These are phyloP conservation scores for Hymenochirus boettgeri DNA, from an alignment of 2,113 vertebrate genomes.

Conservation along the genomic window DNA sequence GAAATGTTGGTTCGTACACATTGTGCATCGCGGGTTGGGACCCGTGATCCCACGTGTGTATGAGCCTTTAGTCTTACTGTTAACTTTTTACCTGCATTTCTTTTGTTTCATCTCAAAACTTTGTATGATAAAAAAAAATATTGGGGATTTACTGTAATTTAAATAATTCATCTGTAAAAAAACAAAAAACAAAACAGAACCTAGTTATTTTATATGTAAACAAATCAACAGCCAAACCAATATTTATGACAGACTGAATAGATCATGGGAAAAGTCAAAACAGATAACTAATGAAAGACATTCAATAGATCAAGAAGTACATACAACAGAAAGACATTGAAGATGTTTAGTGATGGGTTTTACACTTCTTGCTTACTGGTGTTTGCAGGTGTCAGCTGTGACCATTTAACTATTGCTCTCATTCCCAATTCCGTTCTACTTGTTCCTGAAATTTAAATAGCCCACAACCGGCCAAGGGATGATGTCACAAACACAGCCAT, in stretches of 20 bases:
- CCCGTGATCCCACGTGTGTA: no score
- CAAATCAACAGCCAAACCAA: no score
- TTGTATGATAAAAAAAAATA: no score
- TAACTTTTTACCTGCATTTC: no score
- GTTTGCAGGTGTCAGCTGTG: conserved; percentile 41
- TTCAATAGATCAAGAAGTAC: conserved; percentile 14
- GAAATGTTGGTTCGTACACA: no score
- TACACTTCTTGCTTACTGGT: conserved; percentile 28
- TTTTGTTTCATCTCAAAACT: no score
- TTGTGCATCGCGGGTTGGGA: no score
- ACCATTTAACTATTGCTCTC: conserved; percentile 16
- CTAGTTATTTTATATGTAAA: no score
- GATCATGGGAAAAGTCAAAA: conserved; percentile 22
- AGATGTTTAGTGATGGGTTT: conserved; percentile 22
- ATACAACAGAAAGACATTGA: conserved; percentile 19
- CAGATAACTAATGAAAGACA: conserved; percentile 21
- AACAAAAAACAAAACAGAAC: no score
- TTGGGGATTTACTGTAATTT: no score
- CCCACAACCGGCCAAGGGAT: conserved; percentile 28
- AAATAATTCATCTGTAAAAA: no score
- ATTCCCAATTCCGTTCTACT: conserved; percentile 35
- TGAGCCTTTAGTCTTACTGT: no score
- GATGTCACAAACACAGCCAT: conserved; percentile 37
- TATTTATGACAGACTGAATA: conserved; percentile 23
- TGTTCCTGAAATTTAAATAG: conserved; percentile 38